Evolutionary conservation across 2,113 vertebrate species (phyloP).

Genomic region (Hystrix cristata): DNA sequence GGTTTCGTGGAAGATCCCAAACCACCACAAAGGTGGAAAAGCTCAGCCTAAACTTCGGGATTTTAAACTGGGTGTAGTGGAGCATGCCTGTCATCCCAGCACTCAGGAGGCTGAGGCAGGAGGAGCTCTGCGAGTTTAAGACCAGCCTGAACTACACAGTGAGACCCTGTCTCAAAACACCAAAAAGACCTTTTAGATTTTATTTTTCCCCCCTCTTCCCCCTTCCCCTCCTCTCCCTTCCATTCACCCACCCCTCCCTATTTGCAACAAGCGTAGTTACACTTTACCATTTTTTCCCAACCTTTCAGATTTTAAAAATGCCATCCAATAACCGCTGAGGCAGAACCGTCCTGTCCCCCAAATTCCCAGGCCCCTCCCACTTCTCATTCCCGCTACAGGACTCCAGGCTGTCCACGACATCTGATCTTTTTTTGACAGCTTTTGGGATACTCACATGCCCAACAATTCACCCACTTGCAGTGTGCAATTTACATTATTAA

Average conservation of each 20-base stretch:
- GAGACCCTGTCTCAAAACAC: neutral
- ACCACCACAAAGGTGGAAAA: neutral
- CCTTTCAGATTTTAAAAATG: neutral
- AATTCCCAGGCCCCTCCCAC: rapidly evolving
- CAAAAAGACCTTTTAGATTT: neutral
- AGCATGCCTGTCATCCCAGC: neutral
- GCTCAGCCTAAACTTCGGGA: rapidly evolving
- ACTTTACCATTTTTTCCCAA: too few relatives aligned
- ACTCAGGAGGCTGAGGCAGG: neutral
- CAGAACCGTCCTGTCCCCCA: rapidly evolving
- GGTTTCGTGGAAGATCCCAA: neutral
- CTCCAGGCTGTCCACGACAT: rapidly evolving
- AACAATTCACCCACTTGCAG: neutral
- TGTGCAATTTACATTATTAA: neutral
- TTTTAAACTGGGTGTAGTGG: neutral
- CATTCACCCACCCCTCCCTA: too few relatives aligned
- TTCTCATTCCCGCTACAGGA: neutral
- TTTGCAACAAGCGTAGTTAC: too few relatives aligned
- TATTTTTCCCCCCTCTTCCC: too few relatives aligned
- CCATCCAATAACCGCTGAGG: rapidly evolving
- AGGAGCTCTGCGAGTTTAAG: neutral
- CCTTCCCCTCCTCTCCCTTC: too few relatives aligned
- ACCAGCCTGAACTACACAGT: neutral
- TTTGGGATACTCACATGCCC: neutral
- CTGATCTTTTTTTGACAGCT: neutral